Evolutionary conservation across 1,140 invertebrate species (phyloP).

Genomic region (Ectropis grisescens): DNA sequence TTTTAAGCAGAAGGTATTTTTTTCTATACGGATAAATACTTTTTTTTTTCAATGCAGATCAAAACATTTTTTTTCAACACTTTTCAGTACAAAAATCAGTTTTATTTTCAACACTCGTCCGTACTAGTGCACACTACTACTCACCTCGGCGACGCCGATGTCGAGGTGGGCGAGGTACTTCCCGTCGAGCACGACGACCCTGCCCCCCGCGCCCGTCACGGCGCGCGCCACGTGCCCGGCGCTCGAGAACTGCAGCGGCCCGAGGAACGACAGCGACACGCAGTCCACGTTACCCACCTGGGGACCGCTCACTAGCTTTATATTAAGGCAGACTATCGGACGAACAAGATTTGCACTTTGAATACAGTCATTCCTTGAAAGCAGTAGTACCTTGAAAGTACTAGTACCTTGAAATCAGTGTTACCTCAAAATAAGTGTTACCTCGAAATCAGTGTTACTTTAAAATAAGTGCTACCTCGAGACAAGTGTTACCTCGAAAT

Average conservation of each 20-base stretch:
- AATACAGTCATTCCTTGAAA: not conserved
- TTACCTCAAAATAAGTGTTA: not conserved
- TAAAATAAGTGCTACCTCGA: not conserved
- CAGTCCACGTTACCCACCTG: constrained; percentile 37
- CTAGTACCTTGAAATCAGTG: not conserved
- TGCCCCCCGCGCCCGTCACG: constrained; percentile 3
- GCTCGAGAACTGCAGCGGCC: constrained; percentile 27
- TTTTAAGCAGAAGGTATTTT: no score
- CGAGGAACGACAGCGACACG: constrained; percentile 13
- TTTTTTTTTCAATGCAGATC: no score
- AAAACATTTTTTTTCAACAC: not conserved
- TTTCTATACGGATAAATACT: no score
- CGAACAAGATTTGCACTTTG: not conserved
- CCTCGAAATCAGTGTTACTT: not conserved
- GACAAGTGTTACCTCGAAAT: no score
- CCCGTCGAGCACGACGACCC: constrained; percentile 28
- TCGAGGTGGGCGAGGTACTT: constrained; percentile 18
- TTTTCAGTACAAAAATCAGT: not conserved
- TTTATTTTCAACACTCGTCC: not conserved
- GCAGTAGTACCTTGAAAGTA: not conserved
- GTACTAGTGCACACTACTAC: no score
- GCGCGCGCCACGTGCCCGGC: constrained; percentile 16
- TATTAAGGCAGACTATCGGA: no score
- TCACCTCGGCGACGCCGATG: constrained; percentile 37
- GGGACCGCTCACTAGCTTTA: no score